Base-by-base conservation (phyloP, 2,113 vertebrate genomes). In the Istiophorus platypterus region DNA sequence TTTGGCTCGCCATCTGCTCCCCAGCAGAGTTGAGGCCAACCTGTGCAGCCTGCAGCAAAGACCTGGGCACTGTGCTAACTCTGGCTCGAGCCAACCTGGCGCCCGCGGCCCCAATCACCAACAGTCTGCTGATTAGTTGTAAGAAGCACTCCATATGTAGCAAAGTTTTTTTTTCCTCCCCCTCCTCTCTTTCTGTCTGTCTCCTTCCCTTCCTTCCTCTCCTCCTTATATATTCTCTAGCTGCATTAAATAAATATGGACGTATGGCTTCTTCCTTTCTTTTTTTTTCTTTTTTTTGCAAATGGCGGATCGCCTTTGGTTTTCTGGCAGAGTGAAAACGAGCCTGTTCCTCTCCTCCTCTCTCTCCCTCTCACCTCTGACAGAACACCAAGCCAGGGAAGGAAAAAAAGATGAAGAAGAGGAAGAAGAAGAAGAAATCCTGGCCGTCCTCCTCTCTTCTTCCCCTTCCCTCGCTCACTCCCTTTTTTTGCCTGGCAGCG, bases 1-100 rank as follows among this genome's bases (percentile, higher is more conserved):
- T 97, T 98, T 99, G 97, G 97, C 97, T 99, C 88, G 93, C 98
- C 98, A 99, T 99, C 98, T 99, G 98, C 97, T 99, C 97, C 97
- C 97, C 97, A 96, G 96, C 98, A 97, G 97, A 97, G 97, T 94
- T 94, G 95, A 96, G 98, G 97, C 98, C 98, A 99, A 99, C 97
- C 97, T 98, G 98, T 97, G 95, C 97, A 96, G 97, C 98, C 98
- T 97, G 97, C 96, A 98, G 98, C 97, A 98, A 95, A 97, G 97
- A 99, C 97, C 97, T 97, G 97, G 97, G 97, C 97, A 96, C 95
- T 96, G 95, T 96, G 96, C 96, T 96, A 96, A 94, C 97, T 95
- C 95, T 95, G 96, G 96, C 95, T 95, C 93, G 95, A 95, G 97
- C 97, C 97, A 98, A 98, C 97, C 96, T 97, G 96, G 96, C 96